Conservation (phyloP, 2,888 invertebrate genomes). For the Catocala nupta region DNA sequence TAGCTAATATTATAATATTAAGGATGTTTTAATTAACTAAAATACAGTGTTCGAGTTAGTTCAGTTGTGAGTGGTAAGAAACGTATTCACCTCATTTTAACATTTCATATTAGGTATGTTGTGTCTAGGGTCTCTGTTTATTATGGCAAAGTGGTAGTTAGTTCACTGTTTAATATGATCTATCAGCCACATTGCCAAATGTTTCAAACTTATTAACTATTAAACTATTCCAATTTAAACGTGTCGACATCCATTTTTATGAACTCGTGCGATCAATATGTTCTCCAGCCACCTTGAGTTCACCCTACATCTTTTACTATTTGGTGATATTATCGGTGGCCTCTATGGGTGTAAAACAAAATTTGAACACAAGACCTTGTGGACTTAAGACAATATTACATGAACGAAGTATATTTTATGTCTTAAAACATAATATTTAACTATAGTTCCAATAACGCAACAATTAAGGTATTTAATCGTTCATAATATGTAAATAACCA, state of each 20-base stretch:
- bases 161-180: neutral
- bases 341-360: slow-evolving; percentile 20
- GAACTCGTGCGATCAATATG: neutral
- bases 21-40: slow-evolving; percentile 12
- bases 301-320: too few relatives aligned
- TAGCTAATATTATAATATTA: slow-evolving; percentile 22
- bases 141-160: neutral
- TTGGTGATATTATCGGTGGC: neutral
- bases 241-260: slow-evolving; percentile 2
- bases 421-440: slow-evolving; percentile 59
- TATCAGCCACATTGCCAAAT: slow-evolving; percentile 13
- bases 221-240: slow-evolving; percentile 3
- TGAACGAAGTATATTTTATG: slow-evolving; percentile 55
- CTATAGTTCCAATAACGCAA: slow-evolving; percentile 65
- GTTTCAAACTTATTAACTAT: slow-evolving; percentile 2
- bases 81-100: neutral
- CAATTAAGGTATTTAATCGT: slow-evolving; percentile 59
- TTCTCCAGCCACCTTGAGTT: neutral
- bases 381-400: slow-evolving; percentile 65
- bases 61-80: slow-evolving; percentile 9
- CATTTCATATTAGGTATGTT: slow-evolving; percentile 18
- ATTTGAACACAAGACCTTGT: slow-evolving; percentile 15
- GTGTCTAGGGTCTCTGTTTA: slow-evolving; percentile 7
- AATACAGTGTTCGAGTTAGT: slow-evolving; percentile 23
- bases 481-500: slow-evolving; percentile 58